Evolutionary conservation across 2,888 invertebrate species (phyloP), one percentile per base, ranked within the genome.

Genomic region (Metacarcinus magister): DNA sequence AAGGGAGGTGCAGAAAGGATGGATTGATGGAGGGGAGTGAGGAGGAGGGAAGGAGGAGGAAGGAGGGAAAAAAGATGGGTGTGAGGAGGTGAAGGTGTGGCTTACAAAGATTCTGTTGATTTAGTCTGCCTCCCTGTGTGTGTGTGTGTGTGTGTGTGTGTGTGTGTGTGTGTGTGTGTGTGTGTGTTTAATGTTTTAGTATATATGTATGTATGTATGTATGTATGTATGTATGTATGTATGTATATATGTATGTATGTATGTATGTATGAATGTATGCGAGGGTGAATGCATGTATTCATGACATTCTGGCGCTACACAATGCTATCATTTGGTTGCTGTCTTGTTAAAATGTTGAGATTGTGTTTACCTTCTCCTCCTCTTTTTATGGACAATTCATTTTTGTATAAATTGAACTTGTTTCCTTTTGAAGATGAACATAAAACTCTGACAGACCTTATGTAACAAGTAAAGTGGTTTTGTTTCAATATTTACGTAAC

Each of bases 71-170:
- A 67, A 67, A 67, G 54, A 10, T 5, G n/a, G 67, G 23, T 1
- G n/a, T 0, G 67, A 67, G 67, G n/a, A 7, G n/a, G n/a, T 23
- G 67, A 67, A 2, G 67, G 2, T 54, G 54, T 7, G 54, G 8
- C 2, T 54, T 54, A 0, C 5, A 16, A 54, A 54, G 54, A 16
- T 54, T 3, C 54, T 10, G 8, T 10, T 54, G 54, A 54, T n/a
- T 10, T 54, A 16, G n/a, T 67, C 23, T 67, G 23, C 23, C 23
- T 67, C 23, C 23, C 23, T 67, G 67, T 67, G 67, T 67, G 67
- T 67, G 67, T 67, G 67, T 67, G 89, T 89, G 89, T 67, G 67
- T 23, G 67, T n/a, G 67, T 67, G 67, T 67, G 67, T 67, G 67
- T 67, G 67, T 67, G 67, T 67, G 67, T 67, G 67, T 19, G n/a